Evolutionary conservation across 2,113 vertebrate species (phyloP), one percentile per base, ranked within the genome.

Genomic region (Cheirogaleus medius): DNA sequence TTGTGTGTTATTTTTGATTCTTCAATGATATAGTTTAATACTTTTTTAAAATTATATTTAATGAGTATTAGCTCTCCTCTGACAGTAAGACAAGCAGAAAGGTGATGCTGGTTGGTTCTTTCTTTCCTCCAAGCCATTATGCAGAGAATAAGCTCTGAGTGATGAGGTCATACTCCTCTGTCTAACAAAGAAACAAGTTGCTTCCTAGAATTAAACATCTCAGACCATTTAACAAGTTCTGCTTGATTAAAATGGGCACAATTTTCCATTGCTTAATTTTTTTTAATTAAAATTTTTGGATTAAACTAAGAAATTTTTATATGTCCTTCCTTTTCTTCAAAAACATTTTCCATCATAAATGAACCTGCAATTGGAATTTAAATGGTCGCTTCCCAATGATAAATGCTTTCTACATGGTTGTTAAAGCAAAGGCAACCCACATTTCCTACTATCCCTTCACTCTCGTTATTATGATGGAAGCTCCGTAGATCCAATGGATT

Each of bases 91-190:
- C 77, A 97, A 96, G 94, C 85, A 88, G 98, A 63, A 91, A 97
- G 78, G 12, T 96, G 69, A 49, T 0, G 0, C 56, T 90, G 47
- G 78, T 95, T 92, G 44, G 34, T 20, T 58, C 42, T 44, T 97
- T 97, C 88, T 93, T 97, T 97, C 93, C 97, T 97, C 84, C 69
- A 95, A 97, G 87, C 91, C 69, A 90, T 98, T 98, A 97, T 98
- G 96, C 96, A 95, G 92, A 98, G 95, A 97, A 97, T 97, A 98
- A 97, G 97, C 97, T 97, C 91, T 96, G 97, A 98, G 77, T 96
- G 98, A 98, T 98, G 94, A 98, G 98, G 98, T 97, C 82, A 0
- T 97, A 98, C 52, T 92, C 94, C 4, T 4, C 87, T 86, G 92
- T 97, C 90, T 97, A 95, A 97, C 96, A 98, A 97, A 98, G 97